These are phyloP conservation scores for Ursus arctos DNA, from an alignment of 2,113 vertebrate genomes.

Conservation along the genomic window DNA sequence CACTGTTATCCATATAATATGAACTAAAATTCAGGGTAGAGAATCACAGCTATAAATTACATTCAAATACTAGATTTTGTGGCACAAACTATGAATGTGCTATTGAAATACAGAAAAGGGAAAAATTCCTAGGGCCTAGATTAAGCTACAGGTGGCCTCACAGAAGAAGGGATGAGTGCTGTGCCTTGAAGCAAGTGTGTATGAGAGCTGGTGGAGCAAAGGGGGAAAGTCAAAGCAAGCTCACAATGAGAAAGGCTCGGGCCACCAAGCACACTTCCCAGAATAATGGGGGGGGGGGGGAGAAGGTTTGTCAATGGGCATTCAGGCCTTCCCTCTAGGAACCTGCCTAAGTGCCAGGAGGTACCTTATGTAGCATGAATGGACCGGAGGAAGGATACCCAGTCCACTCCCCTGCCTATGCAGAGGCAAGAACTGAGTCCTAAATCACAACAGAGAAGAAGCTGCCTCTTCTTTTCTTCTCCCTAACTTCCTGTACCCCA, in stretches of 20 bases:
- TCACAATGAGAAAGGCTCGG: background rate
- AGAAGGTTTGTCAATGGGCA: background rate
- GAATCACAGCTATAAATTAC: constrained; percentile 9
- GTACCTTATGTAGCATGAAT: background rate
- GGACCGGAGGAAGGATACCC: background rate
- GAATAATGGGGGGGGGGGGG: too few relatives aligned
- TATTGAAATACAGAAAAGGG: background rate
- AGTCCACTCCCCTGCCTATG: background rate
- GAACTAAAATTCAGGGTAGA: background rate
- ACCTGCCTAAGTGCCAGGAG: background rate
- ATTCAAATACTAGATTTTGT: background rate
- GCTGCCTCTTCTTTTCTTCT: background rate
- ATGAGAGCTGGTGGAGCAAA: background rate
- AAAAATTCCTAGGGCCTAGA: background rate
- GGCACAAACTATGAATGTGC: background rate
- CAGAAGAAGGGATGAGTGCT: background rate
- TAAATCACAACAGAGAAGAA: background rate
- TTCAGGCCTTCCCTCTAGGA: background rate
- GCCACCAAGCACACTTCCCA: too few relatives aligned
- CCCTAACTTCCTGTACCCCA: background rate
- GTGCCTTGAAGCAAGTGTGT: background rate
- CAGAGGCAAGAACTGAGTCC: background rate
- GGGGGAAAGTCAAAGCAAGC: background rate
- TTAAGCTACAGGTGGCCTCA: background rate
- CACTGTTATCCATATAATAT: background rate